Base-by-base conservation (phyloP, 2,113 vertebrate species). In the Phoenicopterus ruber region DNA sequence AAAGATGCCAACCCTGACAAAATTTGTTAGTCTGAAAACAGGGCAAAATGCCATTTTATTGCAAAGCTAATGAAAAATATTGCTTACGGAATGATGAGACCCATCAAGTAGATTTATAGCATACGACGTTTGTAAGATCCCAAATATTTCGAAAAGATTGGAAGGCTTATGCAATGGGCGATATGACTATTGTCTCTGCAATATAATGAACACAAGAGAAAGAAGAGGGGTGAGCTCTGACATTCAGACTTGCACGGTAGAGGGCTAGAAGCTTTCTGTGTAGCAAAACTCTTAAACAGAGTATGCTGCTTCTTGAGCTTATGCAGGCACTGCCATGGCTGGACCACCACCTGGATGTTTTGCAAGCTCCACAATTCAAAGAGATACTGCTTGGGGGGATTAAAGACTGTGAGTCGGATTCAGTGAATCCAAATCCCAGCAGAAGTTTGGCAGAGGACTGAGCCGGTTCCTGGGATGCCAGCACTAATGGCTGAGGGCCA, bases 361-460 rank as follows among this genome's bases (percentile, higher is more conserved):
- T 94, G 82, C 74, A 82, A 67, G 50, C 65, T 82, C 22, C 81
- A 84, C 93, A 90, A 94, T 96, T 98, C 90, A 96, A 94, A 97
- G 77, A 94, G 81, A 96, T 97, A 63, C 22, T 85, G 58, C 94
- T 97, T 90, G 90, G 42, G 58, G 77, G 78, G 93, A 97, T 97
- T 95, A 97, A 96, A 96, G 82, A 49, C 90, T 96, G 81, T 76
- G 90, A 97, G 96, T 96, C 58, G 21, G 97, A 98, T 98, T 98
- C 97, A 97, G 91, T 78, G 93, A 98, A 96, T 97, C 83, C 94
- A 97, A 95, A 98, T 97, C 97, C 94, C 95, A 97, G 94, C 93
- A 97, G 97, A 98, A 98, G 97, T 97, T 98, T 98, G 98, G 98
- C 98, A 98, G 89, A 97, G 90, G 81, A 95, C 63, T 95, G 94